phyloP scores from a whole-genome alignment of 2,888 invertebrate genomes.

The Hesperia comma region DNA sequence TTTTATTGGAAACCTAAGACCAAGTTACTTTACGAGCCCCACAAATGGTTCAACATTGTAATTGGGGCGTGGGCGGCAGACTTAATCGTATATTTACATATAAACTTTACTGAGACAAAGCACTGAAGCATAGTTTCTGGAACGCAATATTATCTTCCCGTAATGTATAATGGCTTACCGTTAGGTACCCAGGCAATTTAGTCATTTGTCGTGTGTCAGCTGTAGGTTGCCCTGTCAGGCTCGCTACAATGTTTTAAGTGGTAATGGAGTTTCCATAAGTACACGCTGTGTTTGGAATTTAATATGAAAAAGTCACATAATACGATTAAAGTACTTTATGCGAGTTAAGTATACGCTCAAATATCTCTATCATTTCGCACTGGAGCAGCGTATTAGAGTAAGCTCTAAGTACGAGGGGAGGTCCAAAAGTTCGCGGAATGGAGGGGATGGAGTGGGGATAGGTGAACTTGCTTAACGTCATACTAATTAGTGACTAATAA shows the following conservation, averaged over 20 bases:
- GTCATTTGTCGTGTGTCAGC: conserved; percentile 68
- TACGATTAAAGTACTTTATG: no score
- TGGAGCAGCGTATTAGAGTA: no score
- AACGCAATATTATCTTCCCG: conserved; percentile 35
- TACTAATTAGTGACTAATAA: no score
- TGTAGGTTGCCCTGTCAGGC: conserved; percentile 49
- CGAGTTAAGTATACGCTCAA: no score
- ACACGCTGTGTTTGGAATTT: neutral
- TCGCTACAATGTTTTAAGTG: conserved; percentile 46
- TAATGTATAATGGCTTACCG: conserved; percentile 51
- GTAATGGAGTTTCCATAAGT: conserved; percentile 10
- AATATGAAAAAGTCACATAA: no score
- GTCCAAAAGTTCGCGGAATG: no score
- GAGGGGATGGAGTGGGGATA: no score
- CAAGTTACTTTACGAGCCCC: neutral
- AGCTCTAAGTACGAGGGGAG: no score
- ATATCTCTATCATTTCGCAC: no score
- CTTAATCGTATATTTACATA: neutral
- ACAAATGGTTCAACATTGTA: neutral
- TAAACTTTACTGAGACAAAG: conserved; percentile 14
- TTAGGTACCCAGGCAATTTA: conserved; percentile 68
- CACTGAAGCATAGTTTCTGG: conserved; percentile 23
- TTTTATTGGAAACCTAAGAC: neutral
- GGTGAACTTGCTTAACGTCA: no score
- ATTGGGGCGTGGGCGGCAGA: neutral